Percentiles rank a stretch among this genome's conserved stretches.
phyloP scores from a whole-genome alignment of 2,797 vertebrate species.

The Siniperca obscura region DNA sequence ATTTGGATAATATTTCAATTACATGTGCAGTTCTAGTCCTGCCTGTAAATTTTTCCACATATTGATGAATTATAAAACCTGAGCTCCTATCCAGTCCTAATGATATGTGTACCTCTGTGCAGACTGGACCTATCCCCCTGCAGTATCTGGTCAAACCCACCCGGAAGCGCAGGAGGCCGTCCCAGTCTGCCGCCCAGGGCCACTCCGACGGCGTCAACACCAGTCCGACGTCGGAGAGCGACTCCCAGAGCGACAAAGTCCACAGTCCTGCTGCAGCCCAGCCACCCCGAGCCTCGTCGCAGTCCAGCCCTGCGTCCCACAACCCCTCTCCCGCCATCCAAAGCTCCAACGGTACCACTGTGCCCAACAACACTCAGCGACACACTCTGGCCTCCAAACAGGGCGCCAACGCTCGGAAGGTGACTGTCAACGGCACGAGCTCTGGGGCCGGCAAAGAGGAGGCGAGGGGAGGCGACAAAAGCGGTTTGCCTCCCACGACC shows the following conservation, averaged over 20 bases:
- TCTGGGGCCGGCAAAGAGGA: conserved; percentile 75
- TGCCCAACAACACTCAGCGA: conserved; percentile 83
- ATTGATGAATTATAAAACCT: not conserved
- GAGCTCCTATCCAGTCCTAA: not conserved
- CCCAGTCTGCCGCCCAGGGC: conserved; percentile 79
- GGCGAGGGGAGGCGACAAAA: conserved; percentile 76
- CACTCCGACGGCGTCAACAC: conserved; percentile 89
- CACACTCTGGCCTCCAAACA: conserved; percentile 82
- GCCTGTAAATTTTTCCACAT: not conserved
- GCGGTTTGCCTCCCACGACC: conserved; percentile 76
- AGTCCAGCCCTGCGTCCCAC: conserved; percentile 76
- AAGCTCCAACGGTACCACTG: conserved; percentile 81
- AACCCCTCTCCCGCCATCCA: conserved; percentile 76
- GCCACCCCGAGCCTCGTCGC: conserved; percentile 85
- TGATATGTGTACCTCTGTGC: conserved; percentile 15
- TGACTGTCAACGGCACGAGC: conserved; percentile 90
- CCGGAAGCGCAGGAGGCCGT: conserved; percentile 84
- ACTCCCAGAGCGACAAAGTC: conserved; percentile 95
- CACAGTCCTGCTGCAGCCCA: conserved; percentile 88
- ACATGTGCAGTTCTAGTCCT: not conserved
- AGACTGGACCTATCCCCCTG: conserved; percentile 95
- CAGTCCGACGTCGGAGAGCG: conserved; percentile 92
- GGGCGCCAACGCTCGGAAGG: conserved; percentile 84
- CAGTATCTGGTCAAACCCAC: conserved; percentile 96
- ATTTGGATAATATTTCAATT: too few relatives aligned